Conservation (phyloP, 2,888 invertebrate genomes). For the Pseudococcus longispinus region DNA sequence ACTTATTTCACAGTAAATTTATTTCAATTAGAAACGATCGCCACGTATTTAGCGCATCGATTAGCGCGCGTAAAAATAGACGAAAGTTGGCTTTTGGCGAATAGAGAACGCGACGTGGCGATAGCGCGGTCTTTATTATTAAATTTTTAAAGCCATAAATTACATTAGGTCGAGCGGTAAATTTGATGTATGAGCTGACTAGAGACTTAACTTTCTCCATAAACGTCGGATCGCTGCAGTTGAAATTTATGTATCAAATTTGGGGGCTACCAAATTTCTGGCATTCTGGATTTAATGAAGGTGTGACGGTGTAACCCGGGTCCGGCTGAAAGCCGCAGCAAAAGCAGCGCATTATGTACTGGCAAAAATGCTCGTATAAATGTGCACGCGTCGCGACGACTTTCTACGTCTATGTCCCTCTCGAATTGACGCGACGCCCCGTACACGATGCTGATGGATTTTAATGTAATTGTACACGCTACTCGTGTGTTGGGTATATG, state of each 20-base stretch:
- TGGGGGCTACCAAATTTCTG: constrained; percentile 32
- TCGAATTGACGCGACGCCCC: background rate
- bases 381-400: background rate
- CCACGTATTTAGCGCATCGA: constrained; percentile 24
- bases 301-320: background rate
- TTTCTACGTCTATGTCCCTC: background rate
- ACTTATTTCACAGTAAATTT: constrained; percentile 16
- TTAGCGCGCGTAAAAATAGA: background rate
- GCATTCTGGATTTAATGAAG: constrained; percentile 42
- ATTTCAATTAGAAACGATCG: constrained; percentile 26
- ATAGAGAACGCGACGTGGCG: background rate
- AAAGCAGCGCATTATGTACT: no score
- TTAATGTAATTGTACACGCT: background rate
- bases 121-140: constrained; percentile 44
- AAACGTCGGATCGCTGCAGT: constrained; percentile 40
- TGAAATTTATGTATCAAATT: constrained; percentile 44
- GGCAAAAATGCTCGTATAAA: background rate
- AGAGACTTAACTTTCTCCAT: constrained; percentile 53
- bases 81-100: constrained; percentile 12
- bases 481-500: background rate
- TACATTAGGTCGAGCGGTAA: constrained; percentile 47
- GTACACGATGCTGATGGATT: background rate
- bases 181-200: constrained; percentile 45
- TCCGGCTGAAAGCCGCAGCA: background rate
- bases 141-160: constrained; percentile 44